Percentiles rank a stretch among this genome's conserved stretches.
Evolutionary conservation across 2,888 invertebrate genomes (phyloP).

Genomic region (Gasteruption jaculator): DNA sequence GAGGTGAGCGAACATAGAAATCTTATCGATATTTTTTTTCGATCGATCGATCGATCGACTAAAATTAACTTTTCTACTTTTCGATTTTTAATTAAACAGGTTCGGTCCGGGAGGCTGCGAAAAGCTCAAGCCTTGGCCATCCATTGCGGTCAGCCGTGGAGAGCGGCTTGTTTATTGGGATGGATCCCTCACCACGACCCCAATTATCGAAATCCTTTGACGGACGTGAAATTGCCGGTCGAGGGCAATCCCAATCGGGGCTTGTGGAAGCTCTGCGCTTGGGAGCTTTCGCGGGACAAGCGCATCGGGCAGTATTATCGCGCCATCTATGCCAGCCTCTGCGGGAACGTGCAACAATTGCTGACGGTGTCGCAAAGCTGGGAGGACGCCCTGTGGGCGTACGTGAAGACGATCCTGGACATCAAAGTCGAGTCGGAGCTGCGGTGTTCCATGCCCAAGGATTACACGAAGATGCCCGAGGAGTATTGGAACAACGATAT

Average conservation of each 20-base stretch:
- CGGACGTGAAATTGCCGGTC: constrained; percentile 55
- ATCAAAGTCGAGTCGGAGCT: constrained; percentile 78
- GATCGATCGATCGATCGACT: background rate
- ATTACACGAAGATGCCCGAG: constrained; percentile 60
- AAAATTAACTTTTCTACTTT: constrained; percentile 1
- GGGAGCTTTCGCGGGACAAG: constrained; percentile 53
- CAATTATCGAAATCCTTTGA: constrained; percentile 56
- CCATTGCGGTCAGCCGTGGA: constrained; percentile 87
- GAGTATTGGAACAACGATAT: constrained; percentile 69
- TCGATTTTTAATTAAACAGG: constrained; percentile 59
- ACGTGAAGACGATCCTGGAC: constrained; percentile 77
- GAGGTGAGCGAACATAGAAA: constrained; percentile 35
- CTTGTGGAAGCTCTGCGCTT: constrained; percentile 72
- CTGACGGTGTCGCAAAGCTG: constrained; percentile 75
- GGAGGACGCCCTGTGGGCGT: constrained; percentile 90
- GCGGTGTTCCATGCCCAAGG: constrained; percentile 57
- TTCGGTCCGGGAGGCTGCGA: constrained; percentile 81
- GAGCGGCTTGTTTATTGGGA: constrained; percentile 85
- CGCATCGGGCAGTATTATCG: constrained; percentile 45
- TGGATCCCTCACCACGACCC: constrained; percentile 87
- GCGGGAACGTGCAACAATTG: constrained; percentile 78
- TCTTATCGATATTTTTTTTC: background rate
- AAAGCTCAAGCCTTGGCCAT: constrained; percentile 80
- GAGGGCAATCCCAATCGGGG: constrained; percentile 81
- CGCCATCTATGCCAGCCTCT: constrained; percentile 56